A percentile compares a stretch with the other conserved stretches of the same genome.
Conservation (phyloP, 2,113 vertebrate genomes). For the Aegotheles bennettii region DNA sequence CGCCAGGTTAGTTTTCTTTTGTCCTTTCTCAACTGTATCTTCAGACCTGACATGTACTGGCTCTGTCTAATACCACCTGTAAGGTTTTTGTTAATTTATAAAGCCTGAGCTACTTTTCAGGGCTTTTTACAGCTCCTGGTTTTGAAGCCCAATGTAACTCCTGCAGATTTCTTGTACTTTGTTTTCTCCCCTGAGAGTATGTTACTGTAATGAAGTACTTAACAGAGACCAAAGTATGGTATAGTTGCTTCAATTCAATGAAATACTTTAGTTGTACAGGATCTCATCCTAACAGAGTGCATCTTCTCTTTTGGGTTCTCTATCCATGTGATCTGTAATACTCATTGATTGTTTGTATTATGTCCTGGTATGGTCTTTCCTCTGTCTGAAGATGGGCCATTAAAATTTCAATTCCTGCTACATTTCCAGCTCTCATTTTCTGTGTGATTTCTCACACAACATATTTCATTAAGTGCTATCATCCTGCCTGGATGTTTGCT, state of each 20-base stretch:
- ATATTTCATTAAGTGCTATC: background rate
- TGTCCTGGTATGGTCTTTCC: background rate
- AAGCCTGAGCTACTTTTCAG: background rate
- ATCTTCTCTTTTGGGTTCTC: background rate
- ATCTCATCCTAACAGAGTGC: background rate
- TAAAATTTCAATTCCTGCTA: background rate
- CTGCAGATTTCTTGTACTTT: background rate
- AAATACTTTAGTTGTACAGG: background rate
- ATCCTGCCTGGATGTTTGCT: background rate
- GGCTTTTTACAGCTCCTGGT: background rate
- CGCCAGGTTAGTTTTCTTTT: background rate
- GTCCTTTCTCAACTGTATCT: background rate
- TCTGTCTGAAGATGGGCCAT: background rate
- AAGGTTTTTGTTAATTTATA: background rate
- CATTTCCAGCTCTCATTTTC: background rate
- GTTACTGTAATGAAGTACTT: background rate
- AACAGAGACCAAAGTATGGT: background rate
- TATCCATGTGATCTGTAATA: background rate
- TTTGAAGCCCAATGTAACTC: background rate
- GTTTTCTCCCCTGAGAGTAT: background rate
- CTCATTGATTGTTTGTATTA: background rate
- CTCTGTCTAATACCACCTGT: background rate
- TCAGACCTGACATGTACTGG: background rate
- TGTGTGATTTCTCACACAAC: background rate
- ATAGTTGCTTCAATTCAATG: background rate